Evolutionary conservation across 2,888 invertebrate species (phyloP).

Genomic region (Luperina testacea): DNA sequence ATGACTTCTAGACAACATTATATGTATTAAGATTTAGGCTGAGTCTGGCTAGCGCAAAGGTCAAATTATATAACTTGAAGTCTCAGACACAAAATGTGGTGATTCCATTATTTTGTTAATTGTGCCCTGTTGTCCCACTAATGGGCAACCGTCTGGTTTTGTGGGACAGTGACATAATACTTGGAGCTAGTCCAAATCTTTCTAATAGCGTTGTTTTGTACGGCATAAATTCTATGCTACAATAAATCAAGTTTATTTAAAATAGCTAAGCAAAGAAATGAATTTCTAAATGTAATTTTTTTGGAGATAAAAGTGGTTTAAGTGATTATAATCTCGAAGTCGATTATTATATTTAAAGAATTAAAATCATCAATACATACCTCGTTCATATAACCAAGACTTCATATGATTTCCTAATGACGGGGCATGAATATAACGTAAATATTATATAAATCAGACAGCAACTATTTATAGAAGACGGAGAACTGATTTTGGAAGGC

Average conservation of each 20-base stretch:
- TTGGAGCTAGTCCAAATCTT: constrained; percentile 63
- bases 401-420: too few species aligned
- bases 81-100: constrained; percentile 42
- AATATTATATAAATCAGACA: too few species aligned
- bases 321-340: constrained; percentile 25
- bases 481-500: not conserved
- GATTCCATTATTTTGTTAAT: constrained; percentile 58
- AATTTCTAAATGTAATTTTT: constrained; percentile 36
- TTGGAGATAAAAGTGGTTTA: not conserved
- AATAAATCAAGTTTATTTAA: constrained; percentile 45
- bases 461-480: not conserved
- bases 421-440: too few species aligned
- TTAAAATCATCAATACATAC: too few species aligned
- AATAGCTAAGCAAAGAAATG: constrained; percentile 19
- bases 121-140: constrained; percentile 55
- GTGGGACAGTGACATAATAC: constrained; percentile 53
- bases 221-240: constrained; percentile 12
- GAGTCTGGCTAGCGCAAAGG: constrained; percentile 8
- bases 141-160: constrained; percentile 54
- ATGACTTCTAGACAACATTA: constrained; percentile 5
- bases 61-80: constrained; percentile 29
- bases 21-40: constrained; percentile 24
- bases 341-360: not conserved
- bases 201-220: constrained; percentile 30
- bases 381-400: too few species aligned